Percentiles rank a stretch among this genome's conserved stretches.
Evolutionary conservation across 2,113 vertebrate species (phyloP).

Genomic region (Saguinus midas): DNA sequence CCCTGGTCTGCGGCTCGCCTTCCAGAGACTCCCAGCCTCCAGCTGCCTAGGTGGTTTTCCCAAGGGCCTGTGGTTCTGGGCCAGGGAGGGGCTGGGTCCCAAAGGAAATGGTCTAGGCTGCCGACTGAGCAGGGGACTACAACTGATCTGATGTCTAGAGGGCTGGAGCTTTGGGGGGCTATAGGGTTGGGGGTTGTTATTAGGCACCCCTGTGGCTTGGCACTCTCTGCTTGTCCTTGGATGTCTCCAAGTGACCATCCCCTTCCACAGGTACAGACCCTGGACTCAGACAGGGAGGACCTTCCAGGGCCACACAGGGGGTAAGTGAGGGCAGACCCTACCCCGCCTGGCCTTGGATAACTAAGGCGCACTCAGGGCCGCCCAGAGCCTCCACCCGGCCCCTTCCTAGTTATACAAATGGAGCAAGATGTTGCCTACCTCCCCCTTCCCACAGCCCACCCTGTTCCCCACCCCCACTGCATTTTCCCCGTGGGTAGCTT

Average conservation of each 20-base stretch:
- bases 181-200: too few species aligned
- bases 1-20: background rate
- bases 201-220: background rate
- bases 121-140: background rate
- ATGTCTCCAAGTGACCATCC: background rate
- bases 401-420: background rate
- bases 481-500: background rate
- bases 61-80: background rate
- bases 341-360: background rate
- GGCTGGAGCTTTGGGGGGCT: too few species aligned
- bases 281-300: background rate
- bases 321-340: background rate
- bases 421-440: background rate
- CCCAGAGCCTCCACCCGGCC: background rate
- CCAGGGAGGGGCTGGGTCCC: background rate
- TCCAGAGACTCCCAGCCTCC: background rate
- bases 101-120: background rate
- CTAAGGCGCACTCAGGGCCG: rapidly evolving
- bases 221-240: background rate
- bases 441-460: background rate
- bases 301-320: background rate
- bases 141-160: background rate
- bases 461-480: background rate
- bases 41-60: background rate
- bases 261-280: background rate